Base-by-base conservation (phyloP, 2,888 invertebrate species). In the Cryptocheilus praepositus region DNA sequence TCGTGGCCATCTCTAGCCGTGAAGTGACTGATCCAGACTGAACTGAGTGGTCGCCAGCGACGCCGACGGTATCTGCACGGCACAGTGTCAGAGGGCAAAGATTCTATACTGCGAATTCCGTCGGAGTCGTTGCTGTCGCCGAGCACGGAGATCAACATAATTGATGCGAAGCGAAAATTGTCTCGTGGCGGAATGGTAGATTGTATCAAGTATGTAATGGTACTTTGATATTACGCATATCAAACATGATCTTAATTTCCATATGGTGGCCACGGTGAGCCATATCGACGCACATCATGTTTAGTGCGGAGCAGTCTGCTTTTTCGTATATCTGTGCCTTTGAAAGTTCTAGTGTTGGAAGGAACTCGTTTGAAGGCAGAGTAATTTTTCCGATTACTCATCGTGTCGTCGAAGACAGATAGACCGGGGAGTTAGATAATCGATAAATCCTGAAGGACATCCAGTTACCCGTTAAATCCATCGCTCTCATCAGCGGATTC, bases 41-140 rank as follows among this genome's bases (percentile, higher is more conserved):
- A 36, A 11, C 36, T 36, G 36, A 36, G 36, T 36, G 36, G 36
- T 11, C 36, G 36, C 36, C 11, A 36, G 25, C 36, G 36, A 36
- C 36, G 36, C 36, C 36, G 36, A 36, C 36, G 36, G 36, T 36
- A 36, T 36, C 36, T 36, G 36, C 36, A 36, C 36, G 11, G 49
- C 55, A 56, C 51, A 51, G 55, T 73, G 70, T 71, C 77, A 76
- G 64, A 76, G 76, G 61, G 68, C 76, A 77, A 73, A 74, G 72
- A 70, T 79, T 71, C 67, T 19, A 16, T 19, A 43, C 18, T 21
- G 15, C 28, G 45, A 18, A 21, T 57, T 15, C 43, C 22, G 13
- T 15, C 18, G 28, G 21, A 49, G 46, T 5, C 11, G 18, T 46
- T 45, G 49, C 28, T 45, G 45, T 28, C 28, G 13, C 15, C n/a